Percentiles rank a stretch among this genome's conserved stretches.
Evolutionary conservation across 2,888 invertebrate genomes (phyloP).

Genomic region (Abrostola triplasia): DNA sequence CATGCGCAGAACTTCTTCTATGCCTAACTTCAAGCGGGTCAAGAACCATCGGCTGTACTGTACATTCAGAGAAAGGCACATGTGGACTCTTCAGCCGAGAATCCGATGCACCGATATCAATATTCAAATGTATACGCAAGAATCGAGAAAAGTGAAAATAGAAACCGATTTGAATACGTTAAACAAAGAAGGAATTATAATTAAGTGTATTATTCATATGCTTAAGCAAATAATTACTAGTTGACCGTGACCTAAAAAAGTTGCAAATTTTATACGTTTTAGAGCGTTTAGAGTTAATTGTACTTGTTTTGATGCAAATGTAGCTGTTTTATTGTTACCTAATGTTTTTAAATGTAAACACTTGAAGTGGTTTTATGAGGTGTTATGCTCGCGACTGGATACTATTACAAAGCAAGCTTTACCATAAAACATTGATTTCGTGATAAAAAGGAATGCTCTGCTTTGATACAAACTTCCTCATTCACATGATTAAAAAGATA

Average conservation of each 20-base stretch:
- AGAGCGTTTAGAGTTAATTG: conserved; percentile 6
- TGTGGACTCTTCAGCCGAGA: conserved; percentile 38
- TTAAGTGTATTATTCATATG: conserved; percentile 14
- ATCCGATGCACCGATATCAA: conserved; percentile 34
- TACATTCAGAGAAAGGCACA: not conserved
- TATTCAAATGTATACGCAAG: conserved; percentile 36
- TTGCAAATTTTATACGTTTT: conserved; percentile 25
- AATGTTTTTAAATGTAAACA: conserved; percentile 6
- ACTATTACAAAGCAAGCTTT: too few species aligned
- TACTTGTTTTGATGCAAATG: conserved; percentile 24
- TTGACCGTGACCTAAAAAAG: conserved; percentile 33
- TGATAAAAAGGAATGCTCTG: too few species aligned
- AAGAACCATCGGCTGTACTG: not conserved
- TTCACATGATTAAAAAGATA: too few species aligned
- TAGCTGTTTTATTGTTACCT: conserved; percentile 19
- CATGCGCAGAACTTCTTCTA: too few species aligned
- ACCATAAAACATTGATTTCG: too few species aligned
- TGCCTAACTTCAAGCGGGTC: too few species aligned
- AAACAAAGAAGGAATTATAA: conserved; percentile 28
- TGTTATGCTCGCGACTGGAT: too few species aligned
- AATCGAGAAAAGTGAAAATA: conserved; percentile 32
- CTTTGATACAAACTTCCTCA: too few species aligned
- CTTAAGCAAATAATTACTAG: conserved; percentile 23
- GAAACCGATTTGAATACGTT: conserved; percentile 43
- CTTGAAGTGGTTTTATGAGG: not conserved